phyloP scores from a whole-genome alignment of 2,113 vertebrate species.

The Illadopsis cleaveri region DNA sequence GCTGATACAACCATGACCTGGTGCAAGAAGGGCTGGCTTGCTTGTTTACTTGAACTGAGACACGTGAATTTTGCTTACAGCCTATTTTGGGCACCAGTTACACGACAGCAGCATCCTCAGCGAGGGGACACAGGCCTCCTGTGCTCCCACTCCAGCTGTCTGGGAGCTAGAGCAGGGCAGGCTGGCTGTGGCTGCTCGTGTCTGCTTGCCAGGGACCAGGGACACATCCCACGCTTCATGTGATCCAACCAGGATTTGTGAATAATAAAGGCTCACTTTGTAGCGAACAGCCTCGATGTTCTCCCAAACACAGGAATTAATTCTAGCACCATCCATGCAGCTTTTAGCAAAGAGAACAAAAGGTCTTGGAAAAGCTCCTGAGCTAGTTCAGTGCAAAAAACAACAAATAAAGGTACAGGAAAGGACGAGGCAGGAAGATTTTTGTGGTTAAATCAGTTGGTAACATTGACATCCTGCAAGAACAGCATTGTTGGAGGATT shows the following conservation, averaged over 20 bases:
- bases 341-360: neutral
- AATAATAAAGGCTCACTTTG: neutral
- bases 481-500: neutral
- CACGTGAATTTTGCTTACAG: neutral
- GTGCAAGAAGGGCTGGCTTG: neutral
- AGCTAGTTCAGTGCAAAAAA: neutral
- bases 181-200: neutral
- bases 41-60: neutral
- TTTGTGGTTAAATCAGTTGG: neutral
- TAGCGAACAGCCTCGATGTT: fast-evolving
- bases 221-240: neutral
- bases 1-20: neutral
- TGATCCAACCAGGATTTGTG: neutral
- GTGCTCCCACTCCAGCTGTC: neutral
- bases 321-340: fast-evolving
- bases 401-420: neutral
- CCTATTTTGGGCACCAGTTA: neutral
- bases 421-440: neutral
- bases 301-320: neutral
- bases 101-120: neutral
- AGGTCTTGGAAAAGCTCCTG: neutral
- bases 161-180: neutral
- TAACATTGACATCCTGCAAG: neutral
- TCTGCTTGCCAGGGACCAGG: neutral
- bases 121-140: fast-evolving